Conservation (phyloP, 1,140 invertebrate genomes). For the Leptinotarsa defecta region DNA sequence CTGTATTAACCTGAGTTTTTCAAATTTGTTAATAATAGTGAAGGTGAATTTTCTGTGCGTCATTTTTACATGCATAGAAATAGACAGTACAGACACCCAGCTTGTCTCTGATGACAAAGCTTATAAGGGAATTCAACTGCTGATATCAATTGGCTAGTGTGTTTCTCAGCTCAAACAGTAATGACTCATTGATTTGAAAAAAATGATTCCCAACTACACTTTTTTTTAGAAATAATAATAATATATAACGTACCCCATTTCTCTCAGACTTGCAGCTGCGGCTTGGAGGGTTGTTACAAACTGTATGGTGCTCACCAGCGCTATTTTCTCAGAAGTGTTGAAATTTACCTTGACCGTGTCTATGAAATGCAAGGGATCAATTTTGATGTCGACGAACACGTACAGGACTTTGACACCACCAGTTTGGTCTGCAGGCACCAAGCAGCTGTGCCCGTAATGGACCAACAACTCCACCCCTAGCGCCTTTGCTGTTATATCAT, state of each 20-base stretch:
- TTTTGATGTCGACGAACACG: conserved; percentile 93
- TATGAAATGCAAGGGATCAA: conserved; percentile 90
- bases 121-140: too few relatives aligned
- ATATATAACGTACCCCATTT: conserved; percentile 65
- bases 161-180: too few relatives aligned
- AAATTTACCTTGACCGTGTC: conserved; percentile 89
- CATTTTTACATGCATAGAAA: too few relatives aligned
- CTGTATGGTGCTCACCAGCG: conserved; percentile 95
- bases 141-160: too few relatives aligned
- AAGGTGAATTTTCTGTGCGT: too few relatives aligned
- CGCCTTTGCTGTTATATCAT: conserved; percentile 92
- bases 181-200: too few relatives aligned
- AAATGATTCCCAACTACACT: too few relatives aligned
- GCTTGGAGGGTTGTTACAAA: conserved; percentile 92
- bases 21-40: too few relatives aligned
- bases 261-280: conserved; percentile 71
- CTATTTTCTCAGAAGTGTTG: conserved; percentile 65
- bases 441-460: conserved; percentile 98
- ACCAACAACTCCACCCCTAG: conserved; percentile 91
- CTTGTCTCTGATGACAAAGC: too few relatives aligned
- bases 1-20: too few relatives aligned
- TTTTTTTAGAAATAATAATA: too few relatives aligned
- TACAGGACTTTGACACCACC: conserved; percentile 91
- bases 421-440: conserved; percentile 94
- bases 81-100: too few relatives aligned